Base-by-base conservation (phyloP, 2,888 invertebrate genomes). In the Steromphala cineraria region DNA sequence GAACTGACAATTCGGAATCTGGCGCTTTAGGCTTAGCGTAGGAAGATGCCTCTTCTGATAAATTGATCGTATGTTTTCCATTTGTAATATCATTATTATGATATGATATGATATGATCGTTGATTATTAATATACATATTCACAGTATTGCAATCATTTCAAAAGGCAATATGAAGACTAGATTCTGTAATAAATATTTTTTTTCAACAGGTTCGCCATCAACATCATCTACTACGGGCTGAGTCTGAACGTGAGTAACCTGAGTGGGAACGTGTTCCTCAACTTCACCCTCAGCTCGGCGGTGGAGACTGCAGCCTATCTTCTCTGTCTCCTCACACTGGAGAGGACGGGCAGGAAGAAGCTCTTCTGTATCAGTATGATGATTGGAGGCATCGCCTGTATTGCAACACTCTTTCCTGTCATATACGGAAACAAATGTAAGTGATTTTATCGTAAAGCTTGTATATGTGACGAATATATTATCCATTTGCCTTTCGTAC, bases 201-300 rank as follows among this genome's bases (percentile, higher is more conserved):
- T 13, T 46, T 46, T 46, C 46, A 10, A 46, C 17, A 75, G 75
- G 75, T 52, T 75, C n/a, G 75, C 75, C 24, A 75, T 75, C 75
- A 52, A 75, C 75, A 52, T 75, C 19, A 75, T 75, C 17, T 75
- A 75, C 52, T 75, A 75, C 53, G 75, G 75, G 13, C 46, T 75
- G 21, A 52, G 75, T 53, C 53, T 75, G 46, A 75, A 75, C 75
- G 75, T 75, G 21, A 52, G 75, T 52, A 75, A 75, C 75, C 75
- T 75, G 21, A 75, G 75, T 17, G 75, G 75, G 7, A 24, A 75
- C 24, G 75, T 75, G 8, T 75, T 52, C 24, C 53, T 75, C 52
- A 75, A 75, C 75, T 75, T 75, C 52, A 52, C 52, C 75, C 40
- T 75, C 19, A 52, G 46, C 13, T 52, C 46, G 24, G 24, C 52